These are phyloP conservation scores for Ophion obscuratus DNA, from an alignment of 2,888 invertebrate genomes.

Conservation along the genomic window DNA sequence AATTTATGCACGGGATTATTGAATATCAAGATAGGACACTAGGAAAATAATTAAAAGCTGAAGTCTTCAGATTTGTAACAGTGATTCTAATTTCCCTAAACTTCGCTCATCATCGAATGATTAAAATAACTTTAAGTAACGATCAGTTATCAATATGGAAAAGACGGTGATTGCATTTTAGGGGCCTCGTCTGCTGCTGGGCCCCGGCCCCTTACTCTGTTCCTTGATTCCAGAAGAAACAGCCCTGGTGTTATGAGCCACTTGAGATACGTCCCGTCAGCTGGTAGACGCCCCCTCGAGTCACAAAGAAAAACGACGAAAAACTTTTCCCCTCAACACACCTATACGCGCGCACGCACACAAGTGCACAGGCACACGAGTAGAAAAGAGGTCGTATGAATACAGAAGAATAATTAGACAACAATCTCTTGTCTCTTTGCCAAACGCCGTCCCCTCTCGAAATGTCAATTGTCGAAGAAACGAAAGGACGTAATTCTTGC, in stretches of 20 bases:
- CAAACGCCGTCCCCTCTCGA: neutral
- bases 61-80: too few relatives aligned
- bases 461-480: slow-evolving; percentile 1
- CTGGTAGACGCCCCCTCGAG: neutral
- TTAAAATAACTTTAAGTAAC: too few relatives aligned
- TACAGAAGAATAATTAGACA: slow-evolving; percentile 1
- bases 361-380: neutral
- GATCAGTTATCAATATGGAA: neutral
- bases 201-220: neutral
- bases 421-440: slow-evolving; percentile 7
- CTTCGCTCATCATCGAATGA: too few relatives aligned
- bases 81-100: too few relatives aligned
- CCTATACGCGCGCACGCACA: neutral
- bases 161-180: neutral
- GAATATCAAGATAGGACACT: too few relatives aligned
- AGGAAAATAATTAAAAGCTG: too few relatives aligned
- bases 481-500: neutral
- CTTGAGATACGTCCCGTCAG: neutral
- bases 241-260: neutral
- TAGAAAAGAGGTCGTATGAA: neutral
- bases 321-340: neutral
- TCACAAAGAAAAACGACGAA: neutral
- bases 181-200: neutral
- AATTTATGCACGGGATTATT: too few relatives aligned
- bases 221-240: too few relatives aligned